Percentiles rank a stretch among this genome's conserved stretches.
Evolutionary conservation across 2,113 vertebrate genomes (phyloP).

Genomic region (Eudyptes chrysolophus): DNA sequence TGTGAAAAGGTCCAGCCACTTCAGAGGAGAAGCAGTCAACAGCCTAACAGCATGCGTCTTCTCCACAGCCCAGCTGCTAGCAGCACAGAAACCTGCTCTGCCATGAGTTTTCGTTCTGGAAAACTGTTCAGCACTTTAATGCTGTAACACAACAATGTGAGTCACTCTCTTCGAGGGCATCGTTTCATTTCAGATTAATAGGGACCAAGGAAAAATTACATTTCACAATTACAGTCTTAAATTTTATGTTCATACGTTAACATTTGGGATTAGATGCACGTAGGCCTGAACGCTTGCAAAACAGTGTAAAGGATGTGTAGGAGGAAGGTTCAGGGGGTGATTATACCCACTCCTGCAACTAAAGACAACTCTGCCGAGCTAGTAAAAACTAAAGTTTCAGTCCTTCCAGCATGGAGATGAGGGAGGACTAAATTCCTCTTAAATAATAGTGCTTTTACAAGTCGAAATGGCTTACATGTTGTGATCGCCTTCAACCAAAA

Average conservation of each 20-base stretch:
- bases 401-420: background rate
- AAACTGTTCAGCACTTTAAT: background rate
- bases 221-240: background rate
- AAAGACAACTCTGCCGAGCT: background rate
- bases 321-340: background rate
- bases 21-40: background rate
- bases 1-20: background rate
- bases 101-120: background rate
- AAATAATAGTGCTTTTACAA: background rate
- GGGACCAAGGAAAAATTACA: background rate
- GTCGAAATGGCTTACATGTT: background rate
- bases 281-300: background rate
- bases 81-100: background rate
- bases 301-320: background rate
- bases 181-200: background rate
- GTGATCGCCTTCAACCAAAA: background rate
- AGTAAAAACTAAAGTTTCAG: background rate
- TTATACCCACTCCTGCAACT: background rate
- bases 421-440: background rate
- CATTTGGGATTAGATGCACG: background rate
- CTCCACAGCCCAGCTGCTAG: background rate
- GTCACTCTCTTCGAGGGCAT: background rate
- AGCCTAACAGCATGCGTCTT: fast-evolving
- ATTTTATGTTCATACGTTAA: fast-evolving
- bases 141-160: background rate